Base-by-base conservation (phyloP, 1,140 invertebrate genomes). In the Scaptomyza montana region DNA sequence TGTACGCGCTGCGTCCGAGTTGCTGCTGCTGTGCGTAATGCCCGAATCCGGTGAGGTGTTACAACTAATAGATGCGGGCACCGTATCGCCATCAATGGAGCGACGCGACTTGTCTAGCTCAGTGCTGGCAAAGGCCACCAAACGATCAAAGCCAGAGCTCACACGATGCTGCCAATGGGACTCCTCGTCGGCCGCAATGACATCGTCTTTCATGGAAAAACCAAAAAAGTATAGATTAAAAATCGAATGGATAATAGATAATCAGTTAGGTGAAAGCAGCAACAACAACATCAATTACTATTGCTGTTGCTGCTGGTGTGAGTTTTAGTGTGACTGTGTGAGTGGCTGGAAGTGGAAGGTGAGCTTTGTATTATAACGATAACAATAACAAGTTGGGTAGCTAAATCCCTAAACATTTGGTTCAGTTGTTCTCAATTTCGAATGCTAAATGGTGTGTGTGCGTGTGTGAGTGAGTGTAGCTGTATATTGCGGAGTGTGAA, bases 71-170 rank as follows among this genome's bases (percentile, higher is more conserved):
- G 90, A 92, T 0, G 91, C 86, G 7, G 91, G 91, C n/a, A 91
- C 91, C 16, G 87, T 91, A 47, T 93, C 93, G 47, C 94, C 94
- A 87, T 96, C 95, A 0, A 95, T 96, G 19, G 95, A 96, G 65
- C 95, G 93, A 6, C 95, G 93, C 36, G 95, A 93, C 82, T 96
- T 96, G 86, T 97, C 96, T 69, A 97, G 89, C 86, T 97, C 96
- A 0, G 95, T 96, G n/a, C 96, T 96, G 10, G 96, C 96, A 80
- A 97, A 96, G n/a, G 96, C 96, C 54, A 97, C 95, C 63, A 97
- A 89, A 10, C 96, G 94, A 92, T 97, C 96, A 92, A 97, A 97
- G 16, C 96, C 95, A 57, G 95, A 96, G 90, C 95, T 96, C 57
- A 97, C 96, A 67, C 96, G 95, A 81, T 96, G 95, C 91, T 97